Evolutionary conservation across 2,797 vertebrate genomes (phyloP).

Genomic region (Champsocephalus gunnari): DNA sequence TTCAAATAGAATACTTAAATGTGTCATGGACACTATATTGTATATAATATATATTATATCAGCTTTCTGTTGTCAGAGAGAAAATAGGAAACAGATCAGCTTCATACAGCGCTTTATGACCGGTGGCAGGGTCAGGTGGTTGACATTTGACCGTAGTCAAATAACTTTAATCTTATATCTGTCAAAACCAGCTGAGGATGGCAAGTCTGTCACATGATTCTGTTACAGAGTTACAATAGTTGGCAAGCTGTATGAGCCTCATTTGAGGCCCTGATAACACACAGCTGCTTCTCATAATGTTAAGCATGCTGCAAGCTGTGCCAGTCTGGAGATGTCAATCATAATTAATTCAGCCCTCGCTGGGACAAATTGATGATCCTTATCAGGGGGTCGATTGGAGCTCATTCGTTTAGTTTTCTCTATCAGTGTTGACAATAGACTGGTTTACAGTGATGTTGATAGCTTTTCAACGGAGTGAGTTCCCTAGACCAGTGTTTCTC

Average conservation of each 20-base stretch:
- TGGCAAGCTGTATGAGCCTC: constrained; percentile 26
- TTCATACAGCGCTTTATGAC: constrained; percentile 6
- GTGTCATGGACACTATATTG: not conserved
- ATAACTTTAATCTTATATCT: constrained; percentile 74
- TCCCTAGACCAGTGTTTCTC: no score
- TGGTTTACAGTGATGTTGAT: not conserved
- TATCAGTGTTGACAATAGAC: constrained; percentile 20
- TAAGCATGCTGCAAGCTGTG: constrained; percentile 32
- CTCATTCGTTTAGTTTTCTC: constrained; percentile 32
- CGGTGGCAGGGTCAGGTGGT: not conserved
- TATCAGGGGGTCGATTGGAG: constrained; percentile 32
- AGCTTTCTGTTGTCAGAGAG: not conserved
- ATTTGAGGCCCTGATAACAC: constrained; percentile 21
- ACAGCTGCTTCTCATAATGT: constrained; percentile 39
- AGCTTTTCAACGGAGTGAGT: no score
- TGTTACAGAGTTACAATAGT: constrained; percentile 15
- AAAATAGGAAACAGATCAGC: constrained; percentile 8
- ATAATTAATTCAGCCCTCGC: constrained; percentile 41
- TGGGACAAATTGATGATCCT: constrained; percentile 35
- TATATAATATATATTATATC: not conserved
- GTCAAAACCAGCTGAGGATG: constrained; percentile 51
- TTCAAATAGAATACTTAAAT: not conserved
- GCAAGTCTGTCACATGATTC: constrained; percentile 50
- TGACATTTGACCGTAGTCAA: constrained; percentile 59
- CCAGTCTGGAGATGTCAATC: constrained; percentile 42